Percentiles rank a stretch among this genome's conserved stretches.
Conservation (phyloP, 2,113 vertebrate genomes). For the Callospermophilus lateralis region DNA sequence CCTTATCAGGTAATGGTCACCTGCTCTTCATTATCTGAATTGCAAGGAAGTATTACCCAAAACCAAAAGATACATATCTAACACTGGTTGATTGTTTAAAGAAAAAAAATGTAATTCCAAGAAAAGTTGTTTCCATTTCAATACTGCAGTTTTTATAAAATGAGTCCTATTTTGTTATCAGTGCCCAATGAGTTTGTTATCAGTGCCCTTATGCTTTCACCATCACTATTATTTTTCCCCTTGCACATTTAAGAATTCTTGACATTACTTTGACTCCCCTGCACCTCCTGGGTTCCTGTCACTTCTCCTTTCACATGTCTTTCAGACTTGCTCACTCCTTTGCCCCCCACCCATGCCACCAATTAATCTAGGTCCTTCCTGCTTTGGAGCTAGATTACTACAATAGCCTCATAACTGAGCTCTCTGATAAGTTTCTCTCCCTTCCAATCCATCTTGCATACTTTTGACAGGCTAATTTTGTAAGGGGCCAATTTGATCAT, state of each 20-base stretch:
- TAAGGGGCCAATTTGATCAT: conserved; percentile 56
- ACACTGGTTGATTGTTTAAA: neutral
- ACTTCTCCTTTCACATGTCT: neutral
- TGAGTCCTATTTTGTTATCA: neutral
- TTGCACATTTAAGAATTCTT: neutral
- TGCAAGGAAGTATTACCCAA: neutral
- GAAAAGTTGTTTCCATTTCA: neutral
- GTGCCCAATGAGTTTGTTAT: neutral
- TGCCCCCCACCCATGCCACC: neutral
- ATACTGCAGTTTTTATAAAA: neutral
- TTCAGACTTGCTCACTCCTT: neutral
- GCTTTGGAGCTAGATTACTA: neutral
- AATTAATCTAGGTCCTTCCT: neutral
- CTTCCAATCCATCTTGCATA: conserved; percentile 51
- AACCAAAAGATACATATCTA: neutral
- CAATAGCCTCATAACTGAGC: neutral
- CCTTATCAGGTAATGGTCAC: neutral
- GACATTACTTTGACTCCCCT: neutral
- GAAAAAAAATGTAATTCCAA: neutral
- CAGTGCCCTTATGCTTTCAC: neutral
- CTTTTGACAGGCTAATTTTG: conserved; percentile 72
- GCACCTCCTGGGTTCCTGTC: neutral
- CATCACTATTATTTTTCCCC: neutral
- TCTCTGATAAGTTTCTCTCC: conserved; percentile 7
- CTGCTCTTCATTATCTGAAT: neutral